Percentiles rank a stretch among this genome's conserved stretches.
These are phyloP conservation scores for Hypercompe scribonia DNA, from an alignment of 2,888 invertebrate species.

Conservation along the genomic window DNA sequence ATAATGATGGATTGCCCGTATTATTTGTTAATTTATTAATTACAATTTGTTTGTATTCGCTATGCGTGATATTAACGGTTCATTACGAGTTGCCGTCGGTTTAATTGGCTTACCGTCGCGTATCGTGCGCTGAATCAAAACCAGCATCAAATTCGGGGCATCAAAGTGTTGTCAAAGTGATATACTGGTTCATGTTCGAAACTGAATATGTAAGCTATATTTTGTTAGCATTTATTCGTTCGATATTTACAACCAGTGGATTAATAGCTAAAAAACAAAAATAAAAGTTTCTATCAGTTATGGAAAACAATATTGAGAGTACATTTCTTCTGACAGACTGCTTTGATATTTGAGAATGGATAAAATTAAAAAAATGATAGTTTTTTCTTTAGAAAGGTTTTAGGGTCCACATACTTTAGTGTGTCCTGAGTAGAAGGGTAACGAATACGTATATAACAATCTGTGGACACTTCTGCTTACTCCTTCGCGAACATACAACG, in stretches of 20 bases:
- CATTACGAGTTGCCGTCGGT: constrained; percentile 74
- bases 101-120: constrained; percentile 81
- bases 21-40: constrained; percentile 51
- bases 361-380: too few species aligned
- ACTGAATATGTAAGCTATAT: constrained; percentile 14
- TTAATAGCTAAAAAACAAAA: too few species aligned
- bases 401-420: too few species aligned
- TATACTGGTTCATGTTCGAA: constrained; percentile 35
- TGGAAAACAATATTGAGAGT: not conserved
- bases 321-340: not conserved
- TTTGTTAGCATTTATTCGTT: not conserved
- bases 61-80: constrained; percentile 78
- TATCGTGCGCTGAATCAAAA: constrained; percentile 77
- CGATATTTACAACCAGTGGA: not conserved
- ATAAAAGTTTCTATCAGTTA: not conserved
- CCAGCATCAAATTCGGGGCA: constrained; percentile 61
- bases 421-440: too few species aligned
- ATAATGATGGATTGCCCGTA: constrained; percentile 43
- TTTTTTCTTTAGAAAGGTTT: too few species aligned
- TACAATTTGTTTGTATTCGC: constrained; percentile 72
- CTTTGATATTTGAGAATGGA: too few species aligned
- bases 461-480: too few species aligned
- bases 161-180: constrained; percentile 55
- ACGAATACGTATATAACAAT: too few species aligned
- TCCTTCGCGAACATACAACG: too few species aligned